Conservation (phyloP, 2,888 invertebrate genomes). For the Cataglyphis altisquamis region DNA sequence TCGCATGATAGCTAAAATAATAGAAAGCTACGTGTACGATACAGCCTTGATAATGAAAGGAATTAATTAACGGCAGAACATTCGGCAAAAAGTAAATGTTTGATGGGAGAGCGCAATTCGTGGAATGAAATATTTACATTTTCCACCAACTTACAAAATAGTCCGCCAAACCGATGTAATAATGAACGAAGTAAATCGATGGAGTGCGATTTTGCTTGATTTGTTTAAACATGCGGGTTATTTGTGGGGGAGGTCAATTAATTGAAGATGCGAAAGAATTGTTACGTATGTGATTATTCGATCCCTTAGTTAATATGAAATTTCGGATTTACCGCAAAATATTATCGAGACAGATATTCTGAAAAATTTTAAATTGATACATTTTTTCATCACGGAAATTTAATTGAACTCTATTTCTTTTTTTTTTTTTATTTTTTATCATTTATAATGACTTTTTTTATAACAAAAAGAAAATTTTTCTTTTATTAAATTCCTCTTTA, state of each 20-base stretch:
- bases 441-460: not conserved
- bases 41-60: slow-evolving; percentile 42
- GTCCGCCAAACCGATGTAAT: slow-evolving; percentile 19
- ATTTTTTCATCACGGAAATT: not conserved
- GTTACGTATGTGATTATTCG: not conserved
- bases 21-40: slow-evolving; percentile 28
- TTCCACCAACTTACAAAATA: slow-evolving; percentile 40
- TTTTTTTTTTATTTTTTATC: not conserved
- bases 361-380: not conserved
- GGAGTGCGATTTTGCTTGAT: slow-evolving; percentile 14
- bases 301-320: not conserved
- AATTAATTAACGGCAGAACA: slow-evolving; percentile 48
- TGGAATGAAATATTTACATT: slow-evolving; percentile 45
- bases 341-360: not conserved
- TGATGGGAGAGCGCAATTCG: slow-evolving; percentile 24
- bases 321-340: not conserved
- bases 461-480: not conserved
- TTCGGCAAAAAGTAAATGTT: slow-evolving; percentile 45
- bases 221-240: slow-evolving; percentile 33
- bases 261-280: slow-evolving; percentile 14
- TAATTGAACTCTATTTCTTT: not conserved
- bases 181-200: slow-evolving; percentile 29
- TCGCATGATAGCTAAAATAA: slow-evolving; percentile 28
- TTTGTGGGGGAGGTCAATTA: slow-evolving; percentile 24
- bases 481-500: not conserved